A percentile compares a stretch with the other conserved stretches of the same genome.
These are phyloP conservation scores for Leptarthrus brevirostris DNA, from an alignment of 2,888 invertebrate species.

Conservation along the genomic window DNA sequence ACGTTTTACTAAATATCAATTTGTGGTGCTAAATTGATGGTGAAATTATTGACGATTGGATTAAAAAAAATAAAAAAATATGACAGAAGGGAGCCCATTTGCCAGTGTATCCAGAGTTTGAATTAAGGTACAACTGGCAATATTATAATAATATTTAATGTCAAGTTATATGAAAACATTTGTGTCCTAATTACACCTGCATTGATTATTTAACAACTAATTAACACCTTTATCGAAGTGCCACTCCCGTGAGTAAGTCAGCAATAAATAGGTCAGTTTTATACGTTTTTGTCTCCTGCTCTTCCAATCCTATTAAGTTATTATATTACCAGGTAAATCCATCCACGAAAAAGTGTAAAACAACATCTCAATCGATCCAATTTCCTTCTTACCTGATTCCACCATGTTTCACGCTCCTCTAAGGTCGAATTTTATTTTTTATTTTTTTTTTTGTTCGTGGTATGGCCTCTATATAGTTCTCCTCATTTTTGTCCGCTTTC, in stretches of 20 bases:
- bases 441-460: background rate
- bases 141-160: too few species aligned
- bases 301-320: conserved; percentile 35
- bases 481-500: background rate
- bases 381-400: conserved; percentile 15
- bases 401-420: background rate
- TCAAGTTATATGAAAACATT: too few species aligned
- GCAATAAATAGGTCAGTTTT: conserved; percentile 33
- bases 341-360: conserved; percentile 2
- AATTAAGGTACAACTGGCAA: too few species aligned
- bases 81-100: too few species aligned
- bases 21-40: conserved; percentile 34
- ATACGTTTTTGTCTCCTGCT: background rate
- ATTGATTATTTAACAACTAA: background rate
- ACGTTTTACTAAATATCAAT: conserved; percentile 18
- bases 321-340: conserved; percentile 34
- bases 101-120: too few species aligned
- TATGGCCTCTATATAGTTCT: conserved; percentile 20
- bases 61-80: too few species aligned
- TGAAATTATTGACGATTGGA: conserved; percentile 14
- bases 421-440: conserved; percentile 44
- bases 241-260: too few species aligned
- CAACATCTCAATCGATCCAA: conserved; percentile 22
- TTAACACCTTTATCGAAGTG: background rate
- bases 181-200: too few species aligned